Evolutionary conservation across 2,888 invertebrate species (phyloP), one percentile per base, ranked within the genome.

Genomic region (Oasisia sp.): DNA sequence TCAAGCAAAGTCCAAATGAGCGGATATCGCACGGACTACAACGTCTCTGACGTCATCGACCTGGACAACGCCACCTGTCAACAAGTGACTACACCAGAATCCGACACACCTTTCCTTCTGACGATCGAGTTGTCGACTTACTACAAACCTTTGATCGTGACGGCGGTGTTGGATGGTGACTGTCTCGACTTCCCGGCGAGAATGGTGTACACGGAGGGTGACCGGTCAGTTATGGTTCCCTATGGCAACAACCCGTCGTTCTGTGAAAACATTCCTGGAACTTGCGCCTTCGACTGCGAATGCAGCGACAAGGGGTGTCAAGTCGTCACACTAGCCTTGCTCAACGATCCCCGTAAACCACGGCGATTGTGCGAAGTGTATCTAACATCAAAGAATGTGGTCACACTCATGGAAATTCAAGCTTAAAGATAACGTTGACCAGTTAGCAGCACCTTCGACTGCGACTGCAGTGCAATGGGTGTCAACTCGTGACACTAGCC

Each of bases 191-290:
- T 90, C 32, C 90, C 90, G 90, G 90, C 90, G 32, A 90, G 32
- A 4, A 90, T 90, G 32, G 90, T 90, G 7, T 90, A 90, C 90
- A n/a, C 90, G 90, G 90, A 90, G 32, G 90, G 90, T 32, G 90
- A 90, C 90, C n/a, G 32, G 90, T 90, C 90, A n/a, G 32, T 32
- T 32, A 14, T 90, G 90, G n/a, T 90, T 32, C 90, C 90, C 90
- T 90, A 90, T 32, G 90, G 90, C 90, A 90, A n/a, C 90, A 90
- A 90, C 90, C 90, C 90, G 7, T 90, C 90, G 32, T 90, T 90
- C 90, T 90, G 90, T 32, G 90, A 90, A 27, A 27, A 90, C 90
- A 32, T 90, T 27, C 90, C 90, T 90, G 32, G 32, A 3, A 32
- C 90, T 8, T 90, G 32, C 32, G 90, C 32, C 7, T 90, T 90